Evolutionary conservation across 2,113 vertebrate genomes (phyloP).

Genomic region (Zapornia atra): DNA sequence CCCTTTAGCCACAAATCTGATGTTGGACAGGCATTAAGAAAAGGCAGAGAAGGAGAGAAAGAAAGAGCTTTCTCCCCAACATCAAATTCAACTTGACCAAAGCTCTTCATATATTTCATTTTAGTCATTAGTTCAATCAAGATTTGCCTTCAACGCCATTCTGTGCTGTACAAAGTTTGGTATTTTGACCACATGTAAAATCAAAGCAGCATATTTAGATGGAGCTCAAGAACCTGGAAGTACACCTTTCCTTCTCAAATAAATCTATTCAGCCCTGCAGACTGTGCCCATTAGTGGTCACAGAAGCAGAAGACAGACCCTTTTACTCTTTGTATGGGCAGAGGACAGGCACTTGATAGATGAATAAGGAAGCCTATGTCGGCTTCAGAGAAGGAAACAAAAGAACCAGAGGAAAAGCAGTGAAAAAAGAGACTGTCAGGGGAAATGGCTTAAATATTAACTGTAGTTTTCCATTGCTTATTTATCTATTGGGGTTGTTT

Average conservation of each 20-base stretch:
- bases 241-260: slow-evolving; percentile 58
- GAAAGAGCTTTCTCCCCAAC: neutral
- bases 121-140: slow-evolving; percentile 10
- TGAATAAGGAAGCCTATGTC: slow-evolving; percentile 43
- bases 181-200: slow-evolving; percentile 35
- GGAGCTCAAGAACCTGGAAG: slow-evolving; percentile 70
- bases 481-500: neutral
- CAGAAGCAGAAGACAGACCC: slow-evolving; percentile 55
- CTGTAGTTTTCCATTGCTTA: neutral
- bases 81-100: neutral
- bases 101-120: neutral
- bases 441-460: neutral
- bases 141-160: slow-evolving; percentile 40
- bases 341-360: slow-evolving; percentile 72
- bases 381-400: slow-evolving; percentile 39
- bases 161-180: slow-evolving; percentile 36
- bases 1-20: neutral
- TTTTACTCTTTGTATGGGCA: slow-evolving; percentile 62
- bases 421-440: neutral
- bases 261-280: slow-evolving; percentile 50
- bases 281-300: slow-evolving; percentile 64
- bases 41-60: neutral
- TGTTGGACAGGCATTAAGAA: neutral
- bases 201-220: slow-evolving; percentile 56
- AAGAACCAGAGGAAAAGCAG: neutral